These are phyloP conservation scores for Schmidtea mediterranea DNA, from an alignment of 1,140 invertebrate species.

Conservation along the genomic window DNA sequence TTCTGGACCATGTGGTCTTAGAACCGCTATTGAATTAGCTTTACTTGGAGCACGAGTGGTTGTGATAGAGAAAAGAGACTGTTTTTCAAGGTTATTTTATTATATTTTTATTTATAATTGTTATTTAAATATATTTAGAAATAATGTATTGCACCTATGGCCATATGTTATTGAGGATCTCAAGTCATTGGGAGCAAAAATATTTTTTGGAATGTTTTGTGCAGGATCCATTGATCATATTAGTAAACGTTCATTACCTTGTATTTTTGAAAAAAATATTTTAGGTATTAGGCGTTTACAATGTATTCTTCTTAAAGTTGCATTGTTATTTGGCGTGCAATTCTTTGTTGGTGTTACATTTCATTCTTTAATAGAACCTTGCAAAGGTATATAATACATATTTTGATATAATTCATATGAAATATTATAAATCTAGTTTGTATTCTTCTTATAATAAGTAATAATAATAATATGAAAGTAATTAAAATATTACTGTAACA, in stretches of 20 bases:
- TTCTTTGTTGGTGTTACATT: slow-evolving; percentile 25
- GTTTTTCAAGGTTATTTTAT: slow-evolving; percentile 19
- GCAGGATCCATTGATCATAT: slow-evolving; percentile 93
- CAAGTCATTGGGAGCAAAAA: slow-evolving; percentile 70
- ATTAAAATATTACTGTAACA: too few relatives aligned
- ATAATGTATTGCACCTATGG: slow-evolving; percentile 95
- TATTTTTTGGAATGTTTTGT: slow-evolving; percentile 96
- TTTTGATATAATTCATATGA: too few relatives aligned
- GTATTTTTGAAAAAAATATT: slow-evolving; percentile 8
- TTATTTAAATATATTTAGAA: slow-evolving; percentile 34
- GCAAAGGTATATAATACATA: too few relatives aligned
- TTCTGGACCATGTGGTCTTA: slow-evolving; percentile 68
- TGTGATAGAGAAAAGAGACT: slow-evolving; percentile 24
- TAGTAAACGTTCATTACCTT: slow-evolving; percentile 28
- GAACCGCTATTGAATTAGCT: slow-evolving; percentile 80
- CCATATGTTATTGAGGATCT: slow-evolving; percentile 91
- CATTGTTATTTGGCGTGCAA: slow-evolving; percentile 76
- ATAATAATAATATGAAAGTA: too few relatives aligned
- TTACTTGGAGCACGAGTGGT: slow-evolving; percentile 55
- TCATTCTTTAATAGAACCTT: slow-evolving; percentile 6
- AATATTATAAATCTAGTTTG: too few relatives aligned
- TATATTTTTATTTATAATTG: slow-evolving; percentile 37
- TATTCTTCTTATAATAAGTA: too few relatives aligned
- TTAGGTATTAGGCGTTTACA: slow-evolving; percentile 63
- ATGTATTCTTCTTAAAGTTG: slow-evolving; percentile 76